Evolutionary conservation across 2,797 vertebrate genomes (phyloP).

Genomic region (Gymnoscopelus microlampas): DNA sequence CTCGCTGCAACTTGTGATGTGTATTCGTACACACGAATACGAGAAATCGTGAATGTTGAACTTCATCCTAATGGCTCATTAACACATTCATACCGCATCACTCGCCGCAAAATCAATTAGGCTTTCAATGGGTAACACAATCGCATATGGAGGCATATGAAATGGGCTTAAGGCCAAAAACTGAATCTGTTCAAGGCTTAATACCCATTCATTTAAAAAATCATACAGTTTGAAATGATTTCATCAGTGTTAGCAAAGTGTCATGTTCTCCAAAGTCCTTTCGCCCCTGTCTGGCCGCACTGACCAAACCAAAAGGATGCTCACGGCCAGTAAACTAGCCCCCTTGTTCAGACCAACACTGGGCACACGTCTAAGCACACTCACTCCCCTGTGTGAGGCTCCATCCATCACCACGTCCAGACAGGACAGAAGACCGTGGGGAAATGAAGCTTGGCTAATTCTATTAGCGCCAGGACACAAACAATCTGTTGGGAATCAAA

Average conservation of each 20-base stretch:
- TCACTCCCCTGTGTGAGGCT: slow-evolving; percentile 59
- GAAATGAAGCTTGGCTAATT: slow-evolving; percentile 84
- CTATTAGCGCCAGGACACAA: slow-evolving; percentile 80
- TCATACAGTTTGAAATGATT: background rate
- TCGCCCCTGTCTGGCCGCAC: slow-evolving; percentile 30
- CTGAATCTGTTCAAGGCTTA: no score
- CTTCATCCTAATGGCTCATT: no score
- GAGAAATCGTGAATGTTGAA: no score
- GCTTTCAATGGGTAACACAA: no score
- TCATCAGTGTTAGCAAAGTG: background rate
- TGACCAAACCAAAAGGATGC: slow-evolving; percentile 55
- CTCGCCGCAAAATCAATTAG: no score
- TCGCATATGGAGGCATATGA: no score
- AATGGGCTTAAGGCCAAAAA: no score
- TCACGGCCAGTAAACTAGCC: slow-evolving; percentile 39
- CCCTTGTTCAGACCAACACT: slow-evolving; percentile 60
- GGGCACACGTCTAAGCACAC: slow-evolving; percentile 67
- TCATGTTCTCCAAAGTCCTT: background rate
- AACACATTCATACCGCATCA: no score
- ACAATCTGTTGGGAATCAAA: slow-evolving; percentile 81
- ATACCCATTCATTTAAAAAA: no score
- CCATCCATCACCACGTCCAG: slow-evolving; percentile 70
- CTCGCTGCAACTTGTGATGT: background rate
- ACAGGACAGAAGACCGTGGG: slow-evolving; percentile 72
- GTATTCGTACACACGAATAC: no score